phyloP scores from a whole-genome alignment of 2,888 invertebrate species.

The Muscina levida region DNA sequence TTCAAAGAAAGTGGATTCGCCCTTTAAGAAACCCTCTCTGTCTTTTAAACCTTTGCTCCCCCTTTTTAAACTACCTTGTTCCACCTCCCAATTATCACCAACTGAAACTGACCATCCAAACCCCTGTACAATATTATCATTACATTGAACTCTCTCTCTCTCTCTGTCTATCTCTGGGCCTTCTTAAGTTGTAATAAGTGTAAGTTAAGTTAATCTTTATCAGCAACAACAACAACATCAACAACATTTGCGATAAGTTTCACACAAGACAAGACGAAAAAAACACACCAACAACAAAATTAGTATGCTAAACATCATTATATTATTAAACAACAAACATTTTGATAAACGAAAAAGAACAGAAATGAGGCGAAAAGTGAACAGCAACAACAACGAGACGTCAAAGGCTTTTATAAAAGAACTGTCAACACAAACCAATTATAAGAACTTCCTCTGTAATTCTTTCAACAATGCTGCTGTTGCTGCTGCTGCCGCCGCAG shows the following conservation, averaged over 20 bases:
- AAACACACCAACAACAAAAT: conserved; percentile 52
- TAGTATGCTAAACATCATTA: conserved; percentile 63
- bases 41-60: no score
- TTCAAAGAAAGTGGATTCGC: no score
- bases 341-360: not conserved
- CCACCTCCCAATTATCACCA: no score
- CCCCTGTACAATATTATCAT: not conserved
- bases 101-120: no score
- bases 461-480: not conserved
- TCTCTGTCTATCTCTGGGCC: conserved; percentile 42
- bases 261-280: conserved; percentile 8
- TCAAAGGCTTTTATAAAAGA: conserved; percentile 33
- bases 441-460: conserved; percentile 58
- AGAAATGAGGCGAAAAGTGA: not conserved
- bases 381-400: not conserved
- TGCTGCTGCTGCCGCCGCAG: not conserved
- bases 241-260: not conserved
- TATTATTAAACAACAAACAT: conserved; percentile 40
- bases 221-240: conserved; percentile 43
- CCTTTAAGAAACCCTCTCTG: no score
- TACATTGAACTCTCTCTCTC: conserved; percentile 1
- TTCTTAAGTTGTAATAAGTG: conserved; percentile 51
- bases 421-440: conserved; percentile 66
- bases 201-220: conserved; percentile 52
- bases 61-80: no score